Base-by-base conservation (phyloP, 2,888 invertebrate species). In the Microctonus hyperodae region DNA sequence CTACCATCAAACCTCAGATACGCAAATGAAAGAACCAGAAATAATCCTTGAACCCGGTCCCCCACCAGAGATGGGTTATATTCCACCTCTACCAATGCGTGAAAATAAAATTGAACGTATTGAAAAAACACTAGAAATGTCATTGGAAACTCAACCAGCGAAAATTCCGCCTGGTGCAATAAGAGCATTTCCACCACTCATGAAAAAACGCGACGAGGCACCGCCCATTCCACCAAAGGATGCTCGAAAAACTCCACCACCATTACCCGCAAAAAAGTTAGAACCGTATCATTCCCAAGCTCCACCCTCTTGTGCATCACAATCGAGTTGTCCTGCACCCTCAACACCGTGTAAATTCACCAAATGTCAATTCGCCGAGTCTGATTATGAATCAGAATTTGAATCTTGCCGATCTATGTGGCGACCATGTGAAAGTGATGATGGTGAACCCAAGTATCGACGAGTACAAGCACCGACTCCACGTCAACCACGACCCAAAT, bases 321-420 rank as follows among this genome's bases (percentile, higher is more conserved):
- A 78, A 6, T 72, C 78, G 1, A 85, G 74, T 72, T 74, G 77
- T 20, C 87, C 88, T 5, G 87, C 88, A 25, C 88, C 88, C 2
- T 86, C 88, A 0, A 85, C 87, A 25, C 89, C 90, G 0, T 85
- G 86, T 0, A 90, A 88, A 73, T 87, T 90, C 72, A 80, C 86
- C 1, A 88, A 87, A 76, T 86, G 86, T 10, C 86, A 85, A 70
- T 86, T 88, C 72, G 85, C 86, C 10, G 90, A 90, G 75, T 90
- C 90, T 70, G 90, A 91, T 74, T 90, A 91, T 74, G 91, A 91
- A 79, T 90, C 90, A 67, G 91, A 91, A 80, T 84, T 88, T 68
- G 88, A 88, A 73, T 65, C 65, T 2, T 81, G 85, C 13, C 79
- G 85, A 58, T 74, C 84, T 0, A 90, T 88, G 75, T 90, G 89